phyloP scores from a whole-genome alignment of 2,888 invertebrate genomes.

The Habroteleia sp. region DNA sequence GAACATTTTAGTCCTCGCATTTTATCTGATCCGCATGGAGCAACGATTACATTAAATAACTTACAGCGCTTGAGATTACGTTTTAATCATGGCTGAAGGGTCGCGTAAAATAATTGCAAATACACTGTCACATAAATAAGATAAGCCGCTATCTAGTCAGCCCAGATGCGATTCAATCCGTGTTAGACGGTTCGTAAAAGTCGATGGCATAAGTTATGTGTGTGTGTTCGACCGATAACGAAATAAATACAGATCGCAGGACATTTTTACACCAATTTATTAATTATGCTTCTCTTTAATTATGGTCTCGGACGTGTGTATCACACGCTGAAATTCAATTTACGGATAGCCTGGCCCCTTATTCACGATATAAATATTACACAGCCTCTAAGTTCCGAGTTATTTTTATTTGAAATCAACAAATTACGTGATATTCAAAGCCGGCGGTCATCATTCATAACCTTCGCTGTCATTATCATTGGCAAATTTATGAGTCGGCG shows the following conservation, averaged over 20 bases:
- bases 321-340: constrained; percentile 45
- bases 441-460: constrained; percentile 3
- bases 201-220: constrained; percentile 55
- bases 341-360: constrained; percentile 12
- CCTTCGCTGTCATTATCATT: background rate
- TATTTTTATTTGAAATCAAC: constrained; percentile 13
- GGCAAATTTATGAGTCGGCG: constrained; percentile 3
- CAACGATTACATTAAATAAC: constrained; percentile 14
- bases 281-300: constrained; percentile 57
- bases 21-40: constrained; percentile 19
- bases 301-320: constrained; percentile 37
- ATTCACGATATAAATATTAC: constrained; percentile 23
- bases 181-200: constrained; percentile 50
- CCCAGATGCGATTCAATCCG: constrained; percentile 53
- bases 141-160: constrained; percentile 58
- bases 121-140: constrained; percentile 59
- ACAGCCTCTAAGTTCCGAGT: background rate
- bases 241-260: constrained; percentile 56
- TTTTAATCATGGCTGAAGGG: constrained; percentile 54
- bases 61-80: constrained; percentile 31
- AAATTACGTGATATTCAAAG: constrained; percentile 16
- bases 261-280: constrained; percentile 49
- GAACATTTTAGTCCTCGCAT: background rate
- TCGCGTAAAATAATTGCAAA: constrained; percentile 57
- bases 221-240: constrained; percentile 19